Evolutionary conservation across 1,140 invertebrate species (phyloP).

Genomic region (Homalodisca vitripennis): DNA sequence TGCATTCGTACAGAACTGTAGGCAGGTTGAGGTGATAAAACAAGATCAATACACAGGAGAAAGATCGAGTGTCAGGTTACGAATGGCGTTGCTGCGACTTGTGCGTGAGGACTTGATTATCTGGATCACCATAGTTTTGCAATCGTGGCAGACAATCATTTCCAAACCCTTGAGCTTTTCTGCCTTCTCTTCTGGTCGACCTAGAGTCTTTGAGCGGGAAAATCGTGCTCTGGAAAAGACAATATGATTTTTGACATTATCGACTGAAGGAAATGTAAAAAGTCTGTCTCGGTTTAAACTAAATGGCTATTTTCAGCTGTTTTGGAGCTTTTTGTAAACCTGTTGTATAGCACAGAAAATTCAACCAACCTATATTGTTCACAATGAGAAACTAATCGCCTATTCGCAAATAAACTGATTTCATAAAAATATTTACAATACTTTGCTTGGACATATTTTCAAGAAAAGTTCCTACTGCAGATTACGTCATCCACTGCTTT

Average conservation of each 20-base stretch:
- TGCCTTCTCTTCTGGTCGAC: constrained; percentile 45
- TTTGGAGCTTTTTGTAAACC: too few relatives aligned
- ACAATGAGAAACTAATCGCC: too few relatives aligned
- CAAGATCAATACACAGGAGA: constrained; percentile 68
- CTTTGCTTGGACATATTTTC: too few relatives aligned
- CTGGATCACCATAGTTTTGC: constrained; percentile 90
- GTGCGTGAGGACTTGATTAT: constrained; percentile 85
- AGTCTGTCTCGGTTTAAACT: background rate
- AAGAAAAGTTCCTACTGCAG: too few relatives aligned
- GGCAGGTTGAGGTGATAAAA: background rate
- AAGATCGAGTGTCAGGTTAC: constrained; percentile 76
- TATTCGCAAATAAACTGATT: too few relatives aligned
- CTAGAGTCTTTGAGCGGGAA: constrained; percentile 42
- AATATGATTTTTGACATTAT: background rate
- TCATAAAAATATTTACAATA: too few relatives aligned
- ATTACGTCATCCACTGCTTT: too few relatives aligned
- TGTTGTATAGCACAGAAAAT: too few relatives aligned
- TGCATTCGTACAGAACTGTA: background rate
- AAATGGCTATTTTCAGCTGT: too few relatives aligned
- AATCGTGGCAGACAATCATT: constrained; percentile 91
- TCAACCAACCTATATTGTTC: too few relatives aligned
- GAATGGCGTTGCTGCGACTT: constrained; percentile 73
- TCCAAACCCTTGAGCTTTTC: constrained; percentile 72
- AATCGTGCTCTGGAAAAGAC: constrained; percentile 39
- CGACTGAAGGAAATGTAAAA: background rate